Percentiles rank a stretch among this genome's conserved stretches.
These are phyloP conservation scores for Stichopus horrens DNA, from an alignment of 53 echinoderm and acorn worm genomes.

Conservation along the genomic window DNA sequence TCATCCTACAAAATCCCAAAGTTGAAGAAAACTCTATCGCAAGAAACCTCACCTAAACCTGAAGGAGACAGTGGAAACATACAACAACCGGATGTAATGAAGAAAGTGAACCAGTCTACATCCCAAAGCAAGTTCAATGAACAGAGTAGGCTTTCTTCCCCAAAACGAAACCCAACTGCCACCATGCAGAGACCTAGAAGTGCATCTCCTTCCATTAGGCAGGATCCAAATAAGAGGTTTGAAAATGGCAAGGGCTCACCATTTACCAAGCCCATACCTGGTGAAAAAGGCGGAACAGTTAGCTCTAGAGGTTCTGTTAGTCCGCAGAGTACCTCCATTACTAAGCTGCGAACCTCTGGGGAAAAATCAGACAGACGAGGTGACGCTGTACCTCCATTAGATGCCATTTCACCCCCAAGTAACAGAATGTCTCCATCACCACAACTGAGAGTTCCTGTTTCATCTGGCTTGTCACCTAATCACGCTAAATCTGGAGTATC, in stretches of 20 bases:
- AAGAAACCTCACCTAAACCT: conserved; percentile 29
- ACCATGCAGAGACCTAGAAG: conserved; percentile 19
- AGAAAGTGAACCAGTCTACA: neutral
- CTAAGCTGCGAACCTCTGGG: neutral
- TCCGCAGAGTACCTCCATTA: conserved; percentile 17
- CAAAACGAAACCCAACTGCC: neutral
- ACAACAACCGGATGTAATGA: neutral
- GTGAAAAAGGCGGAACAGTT: conserved; percentile 32
- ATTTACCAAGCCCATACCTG: conserved; percentile 23
- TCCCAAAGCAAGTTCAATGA: neutral
- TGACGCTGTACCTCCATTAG: conserved; percentile 4
- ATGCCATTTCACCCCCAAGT: conserved; percentile 4
- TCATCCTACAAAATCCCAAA: conserved; percentile 57
- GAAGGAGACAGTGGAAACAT: neutral
- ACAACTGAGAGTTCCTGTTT: conserved; percentile 36
- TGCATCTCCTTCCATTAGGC: conserved; percentile 38
- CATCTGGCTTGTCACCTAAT: conserved; percentile 33
- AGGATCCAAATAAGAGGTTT: conserved; percentile 19
- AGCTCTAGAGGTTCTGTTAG: conserved; percentile 37
- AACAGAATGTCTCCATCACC: conserved; percentile 38
- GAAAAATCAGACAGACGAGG: conserved; percentile 18
- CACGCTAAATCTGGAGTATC: conserved; percentile 10
- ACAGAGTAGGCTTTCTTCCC: conserved; percentile 10
- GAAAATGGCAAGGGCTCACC: conserved; percentile 2
- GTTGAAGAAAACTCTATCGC: conserved; percentile 41